Percentiles rank a stretch among this genome's conserved stretches.
Conservation (phyloP, 2,113 vertebrate genomes). For the Rhipidura dahli region DNA sequence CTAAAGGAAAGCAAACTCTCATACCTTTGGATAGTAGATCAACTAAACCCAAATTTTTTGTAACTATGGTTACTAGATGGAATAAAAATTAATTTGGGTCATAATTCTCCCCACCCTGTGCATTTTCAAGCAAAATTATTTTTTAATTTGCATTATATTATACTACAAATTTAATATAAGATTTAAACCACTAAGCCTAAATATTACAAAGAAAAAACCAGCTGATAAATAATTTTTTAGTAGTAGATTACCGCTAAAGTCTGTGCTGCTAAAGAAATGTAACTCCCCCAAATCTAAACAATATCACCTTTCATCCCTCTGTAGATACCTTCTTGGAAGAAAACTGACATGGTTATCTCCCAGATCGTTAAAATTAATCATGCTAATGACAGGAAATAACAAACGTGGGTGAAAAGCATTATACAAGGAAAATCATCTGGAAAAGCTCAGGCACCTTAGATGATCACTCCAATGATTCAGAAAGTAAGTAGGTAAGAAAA, state of each 20-base stretch:
- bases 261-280: not conserved
- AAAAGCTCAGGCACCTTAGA: not conserved
- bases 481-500: not conserved
- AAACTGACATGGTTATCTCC: not conserved
- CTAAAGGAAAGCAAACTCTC: conserved; percentile 4
- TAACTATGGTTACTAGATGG: conserved; percentile 23
- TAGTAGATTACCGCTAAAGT: not conserved
- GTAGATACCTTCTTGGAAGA: not conserved
- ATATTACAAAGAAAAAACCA: conserved; percentile 15
- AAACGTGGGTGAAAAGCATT: not conserved
- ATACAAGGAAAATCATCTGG: not conserved
- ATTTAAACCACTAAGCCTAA: conserved; percentile 41
- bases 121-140: conserved; percentile 47
- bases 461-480: not conserved
- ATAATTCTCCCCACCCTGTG: conserved; percentile 47
- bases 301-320: not conserved
- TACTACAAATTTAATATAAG: conserved; percentile 52
- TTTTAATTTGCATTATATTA: conserved; percentile 61
- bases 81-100: conserved; percentile 55
- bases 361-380: not conserved
- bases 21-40: not conserved
- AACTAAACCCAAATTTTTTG: not conserved
- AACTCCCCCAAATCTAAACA: not conserved
- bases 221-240: not conserved
- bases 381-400: not conserved